These are phyloP conservation scores for Popillia japonica DNA, from an alignment of 1,140 invertebrate genomes.

Conservation along the genomic window DNA sequence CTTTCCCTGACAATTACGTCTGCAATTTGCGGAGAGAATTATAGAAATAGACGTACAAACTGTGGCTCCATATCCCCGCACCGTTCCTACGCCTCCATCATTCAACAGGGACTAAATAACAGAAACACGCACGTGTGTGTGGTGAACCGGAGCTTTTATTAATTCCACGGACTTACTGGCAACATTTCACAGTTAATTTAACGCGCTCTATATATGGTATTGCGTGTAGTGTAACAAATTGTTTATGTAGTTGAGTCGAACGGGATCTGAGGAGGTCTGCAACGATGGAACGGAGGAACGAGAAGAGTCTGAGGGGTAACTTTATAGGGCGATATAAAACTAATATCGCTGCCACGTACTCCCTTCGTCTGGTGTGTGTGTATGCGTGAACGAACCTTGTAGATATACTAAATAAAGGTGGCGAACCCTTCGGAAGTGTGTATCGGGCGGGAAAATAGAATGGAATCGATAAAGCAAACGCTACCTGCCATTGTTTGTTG, in stretches of 20 bases:
- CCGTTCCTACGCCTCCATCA: neutral
- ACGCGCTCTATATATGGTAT: slow-evolving; percentile 22
- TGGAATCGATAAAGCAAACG: slow-evolving; percentile 20
- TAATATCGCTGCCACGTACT: neutral
- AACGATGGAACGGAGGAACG: no score
- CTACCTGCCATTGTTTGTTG: slow-evolving; percentile 22
- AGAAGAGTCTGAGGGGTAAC: neutral
- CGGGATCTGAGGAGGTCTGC: no score
- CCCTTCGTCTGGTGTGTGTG: neutral
- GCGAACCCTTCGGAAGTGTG: neutral
- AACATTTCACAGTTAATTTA: slow-evolving; percentile 31
- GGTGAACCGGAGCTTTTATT: slow-evolving; percentile 6
- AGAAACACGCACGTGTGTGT: slow-evolving; percentile 20
- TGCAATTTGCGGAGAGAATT: no score
- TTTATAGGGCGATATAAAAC: slow-evolving; percentile 17
- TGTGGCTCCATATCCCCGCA: neutral
- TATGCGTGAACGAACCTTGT: neutral
- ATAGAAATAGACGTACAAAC: no score
- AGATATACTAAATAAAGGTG: neutral
- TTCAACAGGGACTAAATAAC: slow-evolving; percentile 13
- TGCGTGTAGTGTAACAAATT: slow-evolving; percentile 25
- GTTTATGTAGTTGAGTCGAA: slow-evolving; percentile 4
- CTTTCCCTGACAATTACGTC: no score
- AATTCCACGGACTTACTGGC: neutral
- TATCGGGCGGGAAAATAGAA: slow-evolving; percentile 7